phyloP scores from a whole-genome alignment of 2,888 invertebrate genomes.

The Epicampocera succincta region DNA sequence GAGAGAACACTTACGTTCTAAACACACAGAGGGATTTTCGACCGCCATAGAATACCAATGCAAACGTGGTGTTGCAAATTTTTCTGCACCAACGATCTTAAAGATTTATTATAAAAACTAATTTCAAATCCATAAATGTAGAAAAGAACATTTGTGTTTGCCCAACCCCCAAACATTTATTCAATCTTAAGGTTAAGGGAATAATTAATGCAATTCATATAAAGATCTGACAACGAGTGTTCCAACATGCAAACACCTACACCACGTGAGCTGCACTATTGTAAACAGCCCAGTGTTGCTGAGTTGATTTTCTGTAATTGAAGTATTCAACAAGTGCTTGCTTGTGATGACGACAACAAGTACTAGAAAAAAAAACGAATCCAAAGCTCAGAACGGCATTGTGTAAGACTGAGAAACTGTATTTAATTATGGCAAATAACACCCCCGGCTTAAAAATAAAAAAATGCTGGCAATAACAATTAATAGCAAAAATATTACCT shows the following conservation, averaged over 20 bases:
- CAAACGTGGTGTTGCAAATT: too few species aligned
- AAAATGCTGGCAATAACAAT: constrained; percentile 43
- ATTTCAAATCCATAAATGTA: background rate
- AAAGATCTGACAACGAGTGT: constrained; percentile 16
- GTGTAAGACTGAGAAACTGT: constrained; percentile 60
- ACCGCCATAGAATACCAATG: too few species aligned
- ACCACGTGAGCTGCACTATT: constrained; percentile 23
- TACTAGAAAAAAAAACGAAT: constrained; percentile 1
- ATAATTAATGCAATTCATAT: constrained; percentile 30
- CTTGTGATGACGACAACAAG: constrained; percentile 27
- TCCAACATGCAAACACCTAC: constrained; percentile 44
- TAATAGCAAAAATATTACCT: constrained; percentile 32
- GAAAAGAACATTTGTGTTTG: background rate
- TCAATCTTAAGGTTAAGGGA: background rate
- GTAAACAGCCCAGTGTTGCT: background rate
- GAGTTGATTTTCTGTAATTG: constrained; percentile 35
- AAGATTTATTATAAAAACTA: background rate
- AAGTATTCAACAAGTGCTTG: constrained; percentile 58
- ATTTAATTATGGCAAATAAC: constrained; percentile 67
- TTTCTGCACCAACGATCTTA: background rate
- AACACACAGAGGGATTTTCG: too few species aligned
- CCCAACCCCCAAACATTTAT: background rate
- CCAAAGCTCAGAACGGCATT: constrained; percentile 35
- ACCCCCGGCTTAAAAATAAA: constrained; percentile 51
- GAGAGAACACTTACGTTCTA: too few species aligned